Conservation (phyloP, 1,140 invertebrate genomes). For the Euschistus heros region DNA sequence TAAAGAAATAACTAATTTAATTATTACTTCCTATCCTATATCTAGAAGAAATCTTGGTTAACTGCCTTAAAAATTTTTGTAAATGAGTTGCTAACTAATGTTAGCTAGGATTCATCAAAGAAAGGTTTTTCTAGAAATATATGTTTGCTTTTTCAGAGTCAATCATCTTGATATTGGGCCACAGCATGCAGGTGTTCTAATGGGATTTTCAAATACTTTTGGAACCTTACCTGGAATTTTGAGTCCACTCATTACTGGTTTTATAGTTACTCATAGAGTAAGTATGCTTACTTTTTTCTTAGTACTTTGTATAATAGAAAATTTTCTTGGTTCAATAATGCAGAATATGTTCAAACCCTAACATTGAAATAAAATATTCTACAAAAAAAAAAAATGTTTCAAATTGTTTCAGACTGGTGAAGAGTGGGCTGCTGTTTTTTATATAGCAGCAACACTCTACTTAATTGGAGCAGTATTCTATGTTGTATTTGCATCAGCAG, state of each 20-base stretch:
- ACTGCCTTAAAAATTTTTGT: too few relatives aligned
- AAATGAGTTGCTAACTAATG: too few relatives aligned
- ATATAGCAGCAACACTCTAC: slow-evolving; percentile 67
- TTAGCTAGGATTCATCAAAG: too few relatives aligned
- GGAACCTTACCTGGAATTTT: slow-evolving; percentile 81
- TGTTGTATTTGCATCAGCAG: slow-evolving; percentile 66
- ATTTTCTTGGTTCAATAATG: too few relatives aligned
- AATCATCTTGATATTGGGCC: slow-evolving; percentile 81
- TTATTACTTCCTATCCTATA: too few relatives aligned
- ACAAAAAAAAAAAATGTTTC: too few relatives aligned
- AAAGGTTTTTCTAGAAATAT: not conserved
- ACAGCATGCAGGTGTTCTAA: slow-evolving; percentile 64
- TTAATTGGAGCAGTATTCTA: slow-evolving; percentile 66
- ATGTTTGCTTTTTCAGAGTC: slow-evolving; percentile 45
- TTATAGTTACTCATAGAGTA: slow-evolving; percentile 60
- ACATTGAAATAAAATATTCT: too few relatives aligned
- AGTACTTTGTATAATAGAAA: not conserved
- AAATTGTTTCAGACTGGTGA: slow-evolving; percentile 46
- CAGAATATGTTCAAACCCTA: too few relatives aligned
- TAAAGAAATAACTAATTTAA: slow-evolving; percentile 31
- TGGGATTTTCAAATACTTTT: slow-evolving; percentile 79
- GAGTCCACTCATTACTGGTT: slow-evolving; percentile 65
- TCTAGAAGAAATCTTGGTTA: too few relatives aligned
- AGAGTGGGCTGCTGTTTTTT: slow-evolving; percentile 76
- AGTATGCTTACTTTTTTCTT: slow-evolving; percentile 19